Evolutionary conservation across 2,888 invertebrate genomes (phyloP), one percentile per base, ranked within the genome.

Genomic region (Noctua pronuba): DNA sequence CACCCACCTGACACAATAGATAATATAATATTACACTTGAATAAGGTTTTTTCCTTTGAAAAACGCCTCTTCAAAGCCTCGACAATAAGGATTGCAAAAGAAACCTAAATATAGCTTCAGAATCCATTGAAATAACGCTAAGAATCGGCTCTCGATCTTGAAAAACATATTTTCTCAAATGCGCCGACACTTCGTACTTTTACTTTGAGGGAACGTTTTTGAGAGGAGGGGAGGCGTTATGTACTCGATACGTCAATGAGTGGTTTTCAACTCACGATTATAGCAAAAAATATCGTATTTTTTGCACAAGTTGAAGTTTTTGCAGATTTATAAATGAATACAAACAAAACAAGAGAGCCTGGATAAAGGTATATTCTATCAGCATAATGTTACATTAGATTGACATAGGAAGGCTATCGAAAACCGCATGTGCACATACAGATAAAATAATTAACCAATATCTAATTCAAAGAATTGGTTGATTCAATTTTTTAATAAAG

Each of bases 131-230:
- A 81, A 64, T 64, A 60, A 55, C 65, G 24, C 41, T 16, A 58
- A 65, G 49, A 83, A 77, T 64, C 62, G 46, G 46, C 38, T 49
- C 44, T 71, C 21, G 70, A 67, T 67, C 70, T 79, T 55, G 41
- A 62, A 83, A 84, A 85, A 85, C 75, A 62, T 74, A 75, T 85
- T 82, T 75, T 80, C 62, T 64, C 66, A 60, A 84, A 84, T 71
- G 80, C 71, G 82, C 71, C 46, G 74, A 46, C 70, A 64, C 66
- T 83, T 24, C 38, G 77, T 38, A 55, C 60, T 81, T 80, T 71
- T 64, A 35, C 80, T 49, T 79, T 67, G 67, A 79, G 62, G 82
- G 44, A 44, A 16, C 24, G 49, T 1, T 60, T 35, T n/a, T 73
- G 24, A 69, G 65, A 73, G 31, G 31, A 38, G n/a, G 28, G 66